Percentiles rank a stretch among this genome's conserved stretches.
These are phyloP conservation scores for Gnathonemus echidnorhynchus DNA, from an alignment of 2,113 vertebrate species.

Conservation along the genomic window DNA sequence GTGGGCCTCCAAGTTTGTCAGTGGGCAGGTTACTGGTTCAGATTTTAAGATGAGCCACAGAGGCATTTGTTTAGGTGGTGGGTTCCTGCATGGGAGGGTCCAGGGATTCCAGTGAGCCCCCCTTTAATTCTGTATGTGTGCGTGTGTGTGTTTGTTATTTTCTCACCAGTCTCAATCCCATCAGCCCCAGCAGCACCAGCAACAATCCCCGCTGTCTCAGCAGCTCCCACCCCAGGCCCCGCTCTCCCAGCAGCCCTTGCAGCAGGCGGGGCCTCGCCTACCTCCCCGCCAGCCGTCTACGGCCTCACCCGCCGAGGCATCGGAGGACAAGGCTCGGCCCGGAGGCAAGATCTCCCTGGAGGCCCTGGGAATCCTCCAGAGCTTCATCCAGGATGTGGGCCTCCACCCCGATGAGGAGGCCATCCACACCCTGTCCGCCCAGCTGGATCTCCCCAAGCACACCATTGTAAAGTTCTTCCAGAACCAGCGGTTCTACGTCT, in stretches of 20 bases:
- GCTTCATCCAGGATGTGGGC: conserved; percentile 91
- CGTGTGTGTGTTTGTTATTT: not conserved
- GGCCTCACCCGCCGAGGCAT: conserved; percentile 75
- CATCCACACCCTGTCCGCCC: conserved; percentile 87
- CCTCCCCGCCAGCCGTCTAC: conserved; percentile 79
- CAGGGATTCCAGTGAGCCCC: not conserved
- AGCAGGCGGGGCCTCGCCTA: conserved; percentile 68
- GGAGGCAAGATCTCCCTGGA: conserved; percentile 70
- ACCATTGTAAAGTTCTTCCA: conserved; percentile 92
- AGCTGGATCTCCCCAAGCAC: conserved; percentile 87
- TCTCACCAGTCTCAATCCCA: conserved; percentile 15
- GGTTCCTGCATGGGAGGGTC: not conserved
- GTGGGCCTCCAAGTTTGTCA: not conserved
- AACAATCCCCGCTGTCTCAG: conserved; percentile 44
- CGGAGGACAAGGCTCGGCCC: conserved; percentile 26
- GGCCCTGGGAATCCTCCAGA: conserved; percentile 87
- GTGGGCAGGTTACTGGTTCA: not conserved
- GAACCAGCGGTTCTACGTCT: conserved; percentile 75
- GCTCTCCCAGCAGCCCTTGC: conserved; percentile 49
- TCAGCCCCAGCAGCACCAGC: conserved; percentile 45
- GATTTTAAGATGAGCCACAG: not conserved
- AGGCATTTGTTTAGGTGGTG: not conserved
- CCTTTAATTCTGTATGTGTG: not conserved
- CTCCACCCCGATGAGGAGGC: conserved; percentile 92
- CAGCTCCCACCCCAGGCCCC: conserved; percentile 55